A percentile compares a stretch with the other conserved stretches of the same genome.
These are phyloP conservation scores for Tillus elongatus DNA, from an alignment of 2,888 invertebrate species.

Conservation along the genomic window DNA sequence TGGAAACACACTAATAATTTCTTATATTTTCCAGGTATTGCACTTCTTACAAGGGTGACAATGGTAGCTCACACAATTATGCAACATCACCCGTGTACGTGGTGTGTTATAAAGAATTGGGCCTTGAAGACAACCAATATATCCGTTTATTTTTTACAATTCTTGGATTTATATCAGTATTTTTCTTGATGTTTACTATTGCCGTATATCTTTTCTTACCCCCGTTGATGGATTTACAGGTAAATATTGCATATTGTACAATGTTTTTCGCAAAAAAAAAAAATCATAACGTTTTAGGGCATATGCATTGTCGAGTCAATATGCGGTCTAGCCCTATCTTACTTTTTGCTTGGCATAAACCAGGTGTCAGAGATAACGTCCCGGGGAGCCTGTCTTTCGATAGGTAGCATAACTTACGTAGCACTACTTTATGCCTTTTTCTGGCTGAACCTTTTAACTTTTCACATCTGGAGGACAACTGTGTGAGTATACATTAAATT, in stretches of 20 bases:
- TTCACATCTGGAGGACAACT: conserved; percentile 57
- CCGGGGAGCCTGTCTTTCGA: conserved; percentile 43
- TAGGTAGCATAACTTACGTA: conserved; percentile 36
- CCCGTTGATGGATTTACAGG: conserved; percentile 49
- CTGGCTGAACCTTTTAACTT: conserved; percentile 60
- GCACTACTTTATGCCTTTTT: conserved; percentile 60
- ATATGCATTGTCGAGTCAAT: conserved; percentile 55
- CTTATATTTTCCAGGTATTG: no score
- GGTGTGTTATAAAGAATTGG: no score
- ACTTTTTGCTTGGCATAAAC: conserved; percentile 49
- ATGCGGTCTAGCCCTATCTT: conserved; percentile 50
- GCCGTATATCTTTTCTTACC: conserved; percentile 52
- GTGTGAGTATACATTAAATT: conserved; percentile 52
- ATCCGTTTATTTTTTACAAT: no score
- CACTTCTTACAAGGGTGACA: no score
- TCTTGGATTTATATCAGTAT: conserved; percentile 35
- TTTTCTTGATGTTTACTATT: conserved; percentile 52
- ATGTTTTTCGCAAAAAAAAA: conserved; percentile 1
- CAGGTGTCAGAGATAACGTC: conserved; percentile 43
- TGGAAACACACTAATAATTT: no score
- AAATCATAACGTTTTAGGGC: conserved; percentile 45
- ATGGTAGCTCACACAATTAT: no score
- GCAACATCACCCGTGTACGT: no score
- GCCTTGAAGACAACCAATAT: no score
- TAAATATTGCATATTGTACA: conserved; percentile 19